Conservation (phyloP, 2,888 invertebrate genomes). For the Cyclophora albipunctata region DNA sequence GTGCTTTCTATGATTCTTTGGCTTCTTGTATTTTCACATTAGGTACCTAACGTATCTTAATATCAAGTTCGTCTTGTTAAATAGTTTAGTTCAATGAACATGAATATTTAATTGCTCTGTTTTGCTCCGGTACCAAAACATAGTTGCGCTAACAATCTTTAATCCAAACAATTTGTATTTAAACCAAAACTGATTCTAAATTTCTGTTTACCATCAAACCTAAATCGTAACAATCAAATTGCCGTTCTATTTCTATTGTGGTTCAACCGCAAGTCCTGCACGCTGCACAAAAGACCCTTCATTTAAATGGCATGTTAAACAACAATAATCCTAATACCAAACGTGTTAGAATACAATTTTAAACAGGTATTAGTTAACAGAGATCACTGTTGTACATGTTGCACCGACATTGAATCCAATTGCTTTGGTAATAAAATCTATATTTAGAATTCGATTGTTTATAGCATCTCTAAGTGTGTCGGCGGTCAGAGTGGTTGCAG, state of each 20-base stretch:
- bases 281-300: conserved; percentile 30
- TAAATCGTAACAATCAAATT: conserved; percentile 23
- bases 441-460: conserved; percentile 59
- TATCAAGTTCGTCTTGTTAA: no score
- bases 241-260: conserved; percentile 34
- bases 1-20: conserved; percentile 40
- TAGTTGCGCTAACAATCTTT: conserved; percentile 3
- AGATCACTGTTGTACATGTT: conserved; percentile 42
- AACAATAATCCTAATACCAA: conserved; percentile 35
- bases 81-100: no score
- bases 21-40: conserved; percentile 32
- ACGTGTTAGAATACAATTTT: conserved; percentile 38
- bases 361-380: conserved; percentile 32
- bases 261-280: conserved; percentile 44
- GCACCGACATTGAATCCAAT: conserved; percentile 63
- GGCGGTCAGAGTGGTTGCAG: conserved; percentile 52
- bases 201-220: conserved; percentile 3
- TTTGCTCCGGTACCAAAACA: neutral
- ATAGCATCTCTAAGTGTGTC: conserved; percentile 52
- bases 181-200: neutral
- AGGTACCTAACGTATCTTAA: no score
- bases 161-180: no score
- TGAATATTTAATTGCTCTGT: no score
- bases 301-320: conserved; percentile 25
- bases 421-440: conserved; percentile 61